These are phyloP conservation scores for Cyanoderma ruficeps DNA, from an alignment of 2,113 vertebrate genomes.

Conservation along the genomic window DNA sequence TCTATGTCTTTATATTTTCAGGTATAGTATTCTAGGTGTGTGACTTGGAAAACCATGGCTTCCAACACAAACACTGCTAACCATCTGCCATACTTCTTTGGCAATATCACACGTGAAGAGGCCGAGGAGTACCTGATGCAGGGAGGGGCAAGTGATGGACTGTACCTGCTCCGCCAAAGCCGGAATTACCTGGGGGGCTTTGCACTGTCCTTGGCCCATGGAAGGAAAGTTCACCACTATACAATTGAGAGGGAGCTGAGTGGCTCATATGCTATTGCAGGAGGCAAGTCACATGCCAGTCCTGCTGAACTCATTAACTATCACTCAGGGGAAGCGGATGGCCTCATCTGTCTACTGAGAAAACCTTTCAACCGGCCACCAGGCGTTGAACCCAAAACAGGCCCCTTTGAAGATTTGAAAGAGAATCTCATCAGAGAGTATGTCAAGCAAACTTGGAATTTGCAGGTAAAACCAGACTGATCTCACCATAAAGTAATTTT, in stretches of 20 bases:
- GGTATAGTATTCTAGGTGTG: background rate
- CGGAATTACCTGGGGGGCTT: conserved; percentile 93
- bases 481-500: background rate
- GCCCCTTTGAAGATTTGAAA: conserved; percentile 93
- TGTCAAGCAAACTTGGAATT: conserved; percentile 91
- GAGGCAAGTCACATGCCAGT: conserved; percentile 84
- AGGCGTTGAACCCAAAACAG: conserved; percentile 89
- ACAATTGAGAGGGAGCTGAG: conserved; percentile 90
- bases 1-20: background rate
- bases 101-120: conserved; percentile 95
- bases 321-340: conserved; percentile 87
- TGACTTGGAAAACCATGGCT: conserved; percentile 31
- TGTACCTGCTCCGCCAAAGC: conserved; percentile 91
- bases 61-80: conserved; percentile 75
- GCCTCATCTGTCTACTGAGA: conserved; percentile 88
- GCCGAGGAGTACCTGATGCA: conserved; percentile 87
- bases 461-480: conserved; percentile 79
- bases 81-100: conserved; percentile 87
- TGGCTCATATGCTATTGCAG: conserved; percentile 87
- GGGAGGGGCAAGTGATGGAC: conserved; percentile 79
- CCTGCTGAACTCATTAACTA: conserved; percentile 88
- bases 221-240: conserved; percentile 87
- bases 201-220: conserved; percentile 83
- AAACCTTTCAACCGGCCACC: conserved; percentile 86
- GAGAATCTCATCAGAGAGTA: conserved; percentile 93